Conservation (phyloP, 2,113 vertebrate genomes). For the Otus sunia region DNA sequence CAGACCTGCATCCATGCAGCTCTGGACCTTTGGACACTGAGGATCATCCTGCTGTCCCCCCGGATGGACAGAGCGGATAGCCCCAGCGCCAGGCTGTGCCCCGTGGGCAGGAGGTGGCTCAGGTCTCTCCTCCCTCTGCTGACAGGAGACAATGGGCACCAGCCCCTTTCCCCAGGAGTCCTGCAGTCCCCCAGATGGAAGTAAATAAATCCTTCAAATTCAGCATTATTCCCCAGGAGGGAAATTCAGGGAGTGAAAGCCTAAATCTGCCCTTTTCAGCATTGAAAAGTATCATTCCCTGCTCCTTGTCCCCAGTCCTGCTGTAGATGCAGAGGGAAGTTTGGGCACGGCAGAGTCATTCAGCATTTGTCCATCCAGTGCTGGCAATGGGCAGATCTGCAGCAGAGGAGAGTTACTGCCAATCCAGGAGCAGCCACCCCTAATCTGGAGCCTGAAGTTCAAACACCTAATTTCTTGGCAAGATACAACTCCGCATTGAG, state of each 20-base stretch:
- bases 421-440: neutral
- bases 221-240: neutral
- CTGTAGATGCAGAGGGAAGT: accelerated
- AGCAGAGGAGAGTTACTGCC: neutral
- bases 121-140: neutral
- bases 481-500: neutral
- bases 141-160: neutral
- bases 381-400: neutral
- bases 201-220: neutral
- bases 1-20: accelerated
- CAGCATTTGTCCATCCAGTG: accelerated
- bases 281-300: neutral
- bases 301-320: neutral
- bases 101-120: neutral
- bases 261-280: neutral
- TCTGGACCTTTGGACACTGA: neutral
- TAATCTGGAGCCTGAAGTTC: neutral
- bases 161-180: neutral
- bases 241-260: neutral
- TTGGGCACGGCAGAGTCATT: neutral
- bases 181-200: neutral
- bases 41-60: neutral
- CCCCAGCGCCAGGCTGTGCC: neutral
- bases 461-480: neutral
- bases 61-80: neutral